Evolutionary conservation across 2,113 vertebrate species (phyloP).

Genomic region (Aspidoscelis tigris): DNA sequence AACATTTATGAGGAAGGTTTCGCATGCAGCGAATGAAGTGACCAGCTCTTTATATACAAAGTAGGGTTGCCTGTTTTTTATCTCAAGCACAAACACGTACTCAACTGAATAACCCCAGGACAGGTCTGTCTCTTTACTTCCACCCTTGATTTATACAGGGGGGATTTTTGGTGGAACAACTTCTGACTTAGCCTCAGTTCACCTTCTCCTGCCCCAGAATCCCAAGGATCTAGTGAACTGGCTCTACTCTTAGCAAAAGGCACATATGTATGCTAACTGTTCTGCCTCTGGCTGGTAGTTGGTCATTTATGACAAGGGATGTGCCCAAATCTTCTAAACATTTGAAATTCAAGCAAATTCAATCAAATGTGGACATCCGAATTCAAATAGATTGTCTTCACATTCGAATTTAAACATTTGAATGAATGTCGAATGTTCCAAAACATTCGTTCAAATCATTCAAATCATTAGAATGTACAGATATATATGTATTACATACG

Average conservation of each 20-base stretch:
- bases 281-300: too few relatives aligned
- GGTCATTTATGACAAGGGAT: too few relatives aligned
- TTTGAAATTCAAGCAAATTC: too few relatives aligned
- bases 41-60: not conserved
- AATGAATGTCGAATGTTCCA: too few relatives aligned
- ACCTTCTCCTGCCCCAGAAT: not conserved
- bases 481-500: too few relatives aligned
- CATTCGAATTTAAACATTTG: too few relatives aligned
- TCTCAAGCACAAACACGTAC: slow-evolving; percentile 11
- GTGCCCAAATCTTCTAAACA: too few relatives aligned
- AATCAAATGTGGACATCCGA: too few relatives aligned
- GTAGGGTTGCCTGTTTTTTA: slow-evolving; percentile 1
- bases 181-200: not conserved
- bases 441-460: too few relatives aligned
- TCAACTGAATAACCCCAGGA: slow-evolving; percentile 9
- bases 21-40: slow-evolving; percentile 31
- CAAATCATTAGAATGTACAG: too few relatives aligned
- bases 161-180: not conserved
- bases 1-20: slow-evolving; percentile 52
- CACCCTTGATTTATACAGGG: slow-evolving; percentile 19
- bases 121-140: slow-evolving; percentile 26
- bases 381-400: too few relatives aligned
- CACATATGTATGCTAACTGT: too few relatives aligned
- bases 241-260: not conserved
- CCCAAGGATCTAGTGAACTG: not conserved